Evolutionary conservation across 2,797 vertebrate species (phyloP).

Genomic region (Gambelia wislizenii): DNA sequence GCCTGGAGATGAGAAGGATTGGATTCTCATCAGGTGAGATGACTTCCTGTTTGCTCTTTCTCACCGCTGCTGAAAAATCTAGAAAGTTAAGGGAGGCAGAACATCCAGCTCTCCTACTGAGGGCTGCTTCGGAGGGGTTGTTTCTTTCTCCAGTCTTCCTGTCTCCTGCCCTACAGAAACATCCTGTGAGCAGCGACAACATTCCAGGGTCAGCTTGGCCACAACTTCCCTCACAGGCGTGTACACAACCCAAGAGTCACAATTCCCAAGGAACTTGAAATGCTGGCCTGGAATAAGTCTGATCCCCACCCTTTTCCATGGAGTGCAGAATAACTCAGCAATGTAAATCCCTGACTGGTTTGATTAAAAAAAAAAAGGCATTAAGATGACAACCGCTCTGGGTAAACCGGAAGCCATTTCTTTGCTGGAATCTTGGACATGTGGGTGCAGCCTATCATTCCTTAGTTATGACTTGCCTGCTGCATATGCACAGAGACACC

Average conservation of each 20-base stretch:
- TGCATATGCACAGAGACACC: neutral
- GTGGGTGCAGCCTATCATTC: neutral
- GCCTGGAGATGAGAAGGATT: too few species aligned
- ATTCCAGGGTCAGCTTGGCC: too few species aligned
- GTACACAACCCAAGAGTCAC: neutral
- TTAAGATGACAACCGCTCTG: neutral
- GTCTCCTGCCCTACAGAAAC: neutral
- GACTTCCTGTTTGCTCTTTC: neutral
- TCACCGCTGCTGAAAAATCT: neutral
- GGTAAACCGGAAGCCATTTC: neutral
- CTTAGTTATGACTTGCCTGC: neutral
- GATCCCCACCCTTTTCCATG: neutral
- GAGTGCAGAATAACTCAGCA: neutral
- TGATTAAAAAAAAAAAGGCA: too few species aligned
- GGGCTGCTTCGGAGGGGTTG: neutral
- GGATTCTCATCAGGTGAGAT: too few species aligned
- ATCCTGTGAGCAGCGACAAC: neutral
- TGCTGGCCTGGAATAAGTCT: too few species aligned
- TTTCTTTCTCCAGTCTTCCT: neutral
- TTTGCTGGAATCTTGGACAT: neutral
- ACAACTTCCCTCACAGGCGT: neutral
- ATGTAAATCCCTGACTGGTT: neutral
- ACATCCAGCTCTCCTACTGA: fast-evolving
- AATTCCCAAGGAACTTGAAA: neutral
- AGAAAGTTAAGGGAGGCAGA: neutral